phyloP scores from a whole-genome alignment of 2,797 vertebrate species.

The Amphiprion clarkii region DNA sequence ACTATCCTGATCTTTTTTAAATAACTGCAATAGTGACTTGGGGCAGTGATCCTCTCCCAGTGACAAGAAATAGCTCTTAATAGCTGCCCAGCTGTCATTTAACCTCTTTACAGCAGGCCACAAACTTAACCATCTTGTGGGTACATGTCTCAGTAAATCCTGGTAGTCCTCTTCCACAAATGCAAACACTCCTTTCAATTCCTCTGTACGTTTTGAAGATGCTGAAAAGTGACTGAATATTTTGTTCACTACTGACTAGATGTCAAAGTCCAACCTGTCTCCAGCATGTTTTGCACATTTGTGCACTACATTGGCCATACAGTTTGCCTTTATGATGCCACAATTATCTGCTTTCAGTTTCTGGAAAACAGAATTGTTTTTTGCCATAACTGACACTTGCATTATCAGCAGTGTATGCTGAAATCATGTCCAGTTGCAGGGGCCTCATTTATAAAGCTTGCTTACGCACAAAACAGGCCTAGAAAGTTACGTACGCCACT shows the following conservation, averaged over 20 bases:
- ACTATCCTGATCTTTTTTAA: slow-evolving; percentile 7
- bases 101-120: slow-evolving; percentile 3
- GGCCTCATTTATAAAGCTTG: no score
- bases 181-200: neutral
- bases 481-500: no score
- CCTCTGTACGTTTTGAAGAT: neutral
- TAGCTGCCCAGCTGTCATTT: slow-evolving; percentile 5
- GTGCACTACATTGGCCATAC: neutral
- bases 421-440: no score
- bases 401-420: no score
- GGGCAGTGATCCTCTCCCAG: neutral
- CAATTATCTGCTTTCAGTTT: neutral
- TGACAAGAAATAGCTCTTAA: slow-evolving; percentile 14
- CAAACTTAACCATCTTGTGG: slow-evolving; percentile 19
- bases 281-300: slow-evolving; percentile 4
- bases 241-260: slow-evolving; percentile 15
- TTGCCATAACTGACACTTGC: neutral
- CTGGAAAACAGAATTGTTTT: neutral
- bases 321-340: neutral
- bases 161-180: slow-evolving; percentile 28
- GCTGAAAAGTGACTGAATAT: slow-evolving; percentile 10
- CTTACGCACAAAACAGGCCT: no score
- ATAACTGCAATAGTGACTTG: neutral
- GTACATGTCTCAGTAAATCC: neutral
- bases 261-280: slow-evolving; percentile 9